Percentiles rank a stretch among this genome's conserved stretches.
Conservation (phyloP, 2,797 vertebrate genomes). For the Atherinosoma microstoma region DNA sequence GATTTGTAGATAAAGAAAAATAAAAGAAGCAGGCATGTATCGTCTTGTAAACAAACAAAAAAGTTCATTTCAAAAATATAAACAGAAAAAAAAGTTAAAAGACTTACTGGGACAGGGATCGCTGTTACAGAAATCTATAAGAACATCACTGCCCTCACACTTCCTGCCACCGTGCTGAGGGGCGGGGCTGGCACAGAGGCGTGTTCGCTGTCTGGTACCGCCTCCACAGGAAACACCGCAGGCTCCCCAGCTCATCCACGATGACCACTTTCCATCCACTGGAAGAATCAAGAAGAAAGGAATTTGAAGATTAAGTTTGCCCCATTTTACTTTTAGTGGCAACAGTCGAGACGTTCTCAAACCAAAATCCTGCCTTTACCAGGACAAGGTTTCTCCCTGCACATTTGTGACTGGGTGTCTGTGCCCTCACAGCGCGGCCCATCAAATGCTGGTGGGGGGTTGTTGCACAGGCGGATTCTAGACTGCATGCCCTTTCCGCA, state of each 20-base stretch:
- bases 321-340: not conserved
- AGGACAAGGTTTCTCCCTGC: slow-evolving; percentile 89
- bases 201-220: slow-evolving; percentile 89
- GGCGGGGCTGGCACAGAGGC: slow-evolving; percentile 89
- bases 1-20: not conserved
- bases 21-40: not conserved
- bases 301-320: not conserved
- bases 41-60: no score
- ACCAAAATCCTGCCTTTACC: slow-evolving; percentile 75
- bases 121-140: slow-evolving; percentile 93
- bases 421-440: slow-evolving; percentile 86
- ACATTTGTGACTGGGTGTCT: slow-evolving; percentile 91
- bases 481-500: slow-evolving; percentile 92
- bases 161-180: slow-evolving; percentile 89
- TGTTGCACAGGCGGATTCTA: slow-evolving; percentile 90
- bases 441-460: slow-evolving; percentile 88
- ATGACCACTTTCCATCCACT: slow-evolving; percentile 96
- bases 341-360: accelerated
- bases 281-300: not conserved
- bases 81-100: not conserved
- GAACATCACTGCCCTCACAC: slow-evolving; percentile 91
- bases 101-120: slow-evolving; percentile 94
- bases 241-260: slow-evolving; percentile 91
- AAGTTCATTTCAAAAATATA: not conserved
- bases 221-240: slow-evolving; percentile 95